A percentile compares a stretch with the other conserved stretches of the same genome.
Evolutionary conservation across 2,113 vertebrate species (phyloP).

Genomic region (Xiphophorus maculatus): DNA sequence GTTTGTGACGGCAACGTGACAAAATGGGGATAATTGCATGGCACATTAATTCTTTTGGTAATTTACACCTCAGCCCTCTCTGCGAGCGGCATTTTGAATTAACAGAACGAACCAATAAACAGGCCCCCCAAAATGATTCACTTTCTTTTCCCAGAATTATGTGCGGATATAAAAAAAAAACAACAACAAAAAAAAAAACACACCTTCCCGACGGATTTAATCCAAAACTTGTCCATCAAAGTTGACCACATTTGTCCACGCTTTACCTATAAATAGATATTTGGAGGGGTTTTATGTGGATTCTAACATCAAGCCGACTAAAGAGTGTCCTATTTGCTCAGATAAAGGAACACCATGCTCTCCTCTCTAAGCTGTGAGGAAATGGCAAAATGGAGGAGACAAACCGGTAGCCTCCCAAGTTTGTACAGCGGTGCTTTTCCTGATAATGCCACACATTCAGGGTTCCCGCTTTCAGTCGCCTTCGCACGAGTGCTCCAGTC

Average conservation of each 20-base stretch:
- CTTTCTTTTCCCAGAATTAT: background rate
- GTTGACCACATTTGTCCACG: slow-evolving; percentile 9
- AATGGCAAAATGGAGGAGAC: slow-evolving; percentile 55
- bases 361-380: slow-evolving; percentile 52
- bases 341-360: slow-evolving; percentile 60
- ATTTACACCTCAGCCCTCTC: slow-evolving; percentile 10
- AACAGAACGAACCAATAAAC: slow-evolving; percentile 42
- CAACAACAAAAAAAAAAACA: background rate
- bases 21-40: background rate
- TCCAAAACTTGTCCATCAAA: slow-evolving; percentile 21
- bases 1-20: background rate
- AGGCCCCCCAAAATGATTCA: background rate
- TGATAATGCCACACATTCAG: slow-evolving; percentile 73
- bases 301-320: slow-evolving; percentile 51
- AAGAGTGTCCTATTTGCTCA: slow-evolving; percentile 46
- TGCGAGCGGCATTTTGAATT: slow-evolving; percentile 25
- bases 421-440: slow-evolving; percentile 63
- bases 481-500: slow-evolving; percentile 73
- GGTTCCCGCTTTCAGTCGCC: slow-evolving; percentile 66
- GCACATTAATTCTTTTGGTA: background rate
- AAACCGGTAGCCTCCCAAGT: slow-evolving; percentile 55
- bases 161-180: background rate
- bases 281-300: slow-evolving; percentile 3
- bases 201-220: background rate
- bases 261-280: background rate